phyloP scores from a whole-genome alignment of 2,888 invertebrate genomes.

The Archips xylosteana region DNA sequence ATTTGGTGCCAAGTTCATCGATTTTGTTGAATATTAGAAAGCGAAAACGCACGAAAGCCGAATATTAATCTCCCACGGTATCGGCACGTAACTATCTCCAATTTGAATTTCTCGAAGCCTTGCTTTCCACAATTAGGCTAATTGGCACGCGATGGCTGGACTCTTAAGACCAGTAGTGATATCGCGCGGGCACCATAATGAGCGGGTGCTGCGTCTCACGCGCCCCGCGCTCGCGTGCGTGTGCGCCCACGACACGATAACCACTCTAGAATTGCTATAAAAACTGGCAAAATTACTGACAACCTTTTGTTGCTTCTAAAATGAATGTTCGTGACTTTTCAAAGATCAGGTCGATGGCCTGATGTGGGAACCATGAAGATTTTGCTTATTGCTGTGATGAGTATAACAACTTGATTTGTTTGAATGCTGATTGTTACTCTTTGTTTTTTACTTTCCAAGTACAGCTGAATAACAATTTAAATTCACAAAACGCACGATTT shows the following conservation, averaged over 20 bases:
- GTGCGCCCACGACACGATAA: slow-evolving; percentile 54
- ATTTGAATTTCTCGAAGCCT: slow-evolving; percentile 76
- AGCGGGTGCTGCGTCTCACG: slow-evolving; percentile 66
- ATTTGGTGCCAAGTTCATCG: slow-evolving; percentile 22
- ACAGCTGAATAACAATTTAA: not conserved
- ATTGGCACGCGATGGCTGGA: slow-evolving; percentile 69
- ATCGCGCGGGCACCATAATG: slow-evolving; percentile 64
- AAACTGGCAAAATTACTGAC: slow-evolving; percentile 39
- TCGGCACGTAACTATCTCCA: slow-evolving; percentile 59
- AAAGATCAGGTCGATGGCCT: slow-evolving; percentile 39
- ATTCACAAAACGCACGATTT: not conserved
- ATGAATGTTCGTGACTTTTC: slow-evolving; percentile 38
- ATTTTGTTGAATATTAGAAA: slow-evolving; percentile 38
- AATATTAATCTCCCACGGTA: slow-evolving; percentile 55
- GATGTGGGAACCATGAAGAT: slow-evolving; percentile 30
- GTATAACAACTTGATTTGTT: not conserved
- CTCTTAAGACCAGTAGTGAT: slow-evolving; percentile 80
- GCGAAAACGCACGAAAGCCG: slow-evolving; percentile 38
- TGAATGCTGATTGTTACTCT: not conserved
- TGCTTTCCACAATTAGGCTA: slow-evolving; percentile 77
- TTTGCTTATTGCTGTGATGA: not conserved
- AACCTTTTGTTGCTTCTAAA: slow-evolving; percentile 39
- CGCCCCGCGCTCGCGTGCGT: slow-evolving; percentile 58
- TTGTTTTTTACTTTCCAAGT: not conserved
- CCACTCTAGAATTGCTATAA: slow-evolving; percentile 43